phyloP scores from a whole-genome alignment of 2,888 invertebrate genomes.

The Spisula solida region DNA sequence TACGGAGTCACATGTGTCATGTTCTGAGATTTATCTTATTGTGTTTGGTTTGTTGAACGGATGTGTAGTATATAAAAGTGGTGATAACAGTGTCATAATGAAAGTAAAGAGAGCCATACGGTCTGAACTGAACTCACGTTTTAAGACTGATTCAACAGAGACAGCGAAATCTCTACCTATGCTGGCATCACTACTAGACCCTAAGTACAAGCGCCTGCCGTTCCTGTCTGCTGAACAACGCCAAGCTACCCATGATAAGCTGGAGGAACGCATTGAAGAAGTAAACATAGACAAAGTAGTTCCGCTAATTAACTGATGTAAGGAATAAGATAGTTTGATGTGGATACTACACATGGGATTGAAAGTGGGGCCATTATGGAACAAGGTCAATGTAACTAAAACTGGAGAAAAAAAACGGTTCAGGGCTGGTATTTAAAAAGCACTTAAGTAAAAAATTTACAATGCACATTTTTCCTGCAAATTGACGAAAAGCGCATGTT shows the following conservation, averaged over 20 bases:
- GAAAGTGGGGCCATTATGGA: no score
- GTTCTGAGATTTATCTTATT: neutral
- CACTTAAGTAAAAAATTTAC: no score
- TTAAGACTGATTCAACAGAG: neutral
- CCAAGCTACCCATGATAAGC: neutral
- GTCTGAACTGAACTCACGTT: neutral
- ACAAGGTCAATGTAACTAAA: no score
- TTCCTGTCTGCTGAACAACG: slow-evolving; percentile 41
- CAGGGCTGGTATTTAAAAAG: no score
- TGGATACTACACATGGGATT: no score
- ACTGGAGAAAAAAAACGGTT: no score
- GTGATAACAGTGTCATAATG: neutral
- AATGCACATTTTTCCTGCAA: no score
- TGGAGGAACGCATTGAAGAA: slow-evolving; percentile 38
- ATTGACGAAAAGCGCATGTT: no score
- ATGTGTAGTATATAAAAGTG: neutral
- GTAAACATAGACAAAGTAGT: no score
- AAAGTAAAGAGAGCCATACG: neutral
- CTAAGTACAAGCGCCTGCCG: slow-evolving; percentile 36
- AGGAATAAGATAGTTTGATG: no score
- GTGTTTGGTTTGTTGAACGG: slow-evolving; percentile 15
- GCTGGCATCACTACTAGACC: slow-evolving; percentile 44
- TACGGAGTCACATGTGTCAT: neutral
- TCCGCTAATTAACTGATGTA: no score
- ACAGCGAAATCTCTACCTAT: slow-evolving; percentile 20